Conservation (phyloP, 2,888 invertebrate species). For the Dione vanillae region DNA sequence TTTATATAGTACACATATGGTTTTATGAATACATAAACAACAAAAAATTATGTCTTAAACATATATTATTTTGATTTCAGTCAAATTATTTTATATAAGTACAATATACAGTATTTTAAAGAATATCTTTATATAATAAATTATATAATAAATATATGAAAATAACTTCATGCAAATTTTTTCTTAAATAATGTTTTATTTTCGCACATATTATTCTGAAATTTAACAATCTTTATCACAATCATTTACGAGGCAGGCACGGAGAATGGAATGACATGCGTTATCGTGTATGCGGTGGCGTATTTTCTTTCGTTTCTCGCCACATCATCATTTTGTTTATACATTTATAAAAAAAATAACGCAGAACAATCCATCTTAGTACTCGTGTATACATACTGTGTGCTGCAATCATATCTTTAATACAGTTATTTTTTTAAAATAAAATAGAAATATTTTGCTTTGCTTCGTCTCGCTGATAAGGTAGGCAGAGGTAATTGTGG, state of each 20-base stretch:
- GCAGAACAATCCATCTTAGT: background rate
- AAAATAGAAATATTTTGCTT: too few species aligned
- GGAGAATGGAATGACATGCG: constrained; percentile 16
- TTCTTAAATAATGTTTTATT: background rate
- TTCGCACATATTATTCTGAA: background rate
- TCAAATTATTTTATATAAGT: too few species aligned
- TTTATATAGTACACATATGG: too few species aligned
- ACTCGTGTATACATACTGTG: background rate
- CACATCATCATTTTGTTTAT: constrained; percentile 7
- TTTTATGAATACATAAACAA: too few species aligned
- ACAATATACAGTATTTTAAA: too few species aligned
- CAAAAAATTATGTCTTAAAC: too few species aligned
- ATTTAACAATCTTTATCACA: constrained; percentile 19
- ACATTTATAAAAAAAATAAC: background rate
- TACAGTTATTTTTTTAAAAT: too few species aligned
- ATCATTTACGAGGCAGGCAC: constrained; percentile 14
- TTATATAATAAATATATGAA: background rate
- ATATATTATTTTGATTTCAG: too few species aligned
- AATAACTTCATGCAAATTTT: background rate
- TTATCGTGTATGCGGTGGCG: constrained; percentile 8
- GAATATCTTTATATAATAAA: background rate
- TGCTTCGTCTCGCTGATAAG: too few species aligned
- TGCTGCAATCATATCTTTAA: background rate
- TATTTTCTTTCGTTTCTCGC: constrained; percentile 18
- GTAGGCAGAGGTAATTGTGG: too few species aligned